These are phyloP conservation scores for Aricia artaxerxes DNA, from an alignment of 2,888 invertebrate genomes.

Conservation along the genomic window DNA sequence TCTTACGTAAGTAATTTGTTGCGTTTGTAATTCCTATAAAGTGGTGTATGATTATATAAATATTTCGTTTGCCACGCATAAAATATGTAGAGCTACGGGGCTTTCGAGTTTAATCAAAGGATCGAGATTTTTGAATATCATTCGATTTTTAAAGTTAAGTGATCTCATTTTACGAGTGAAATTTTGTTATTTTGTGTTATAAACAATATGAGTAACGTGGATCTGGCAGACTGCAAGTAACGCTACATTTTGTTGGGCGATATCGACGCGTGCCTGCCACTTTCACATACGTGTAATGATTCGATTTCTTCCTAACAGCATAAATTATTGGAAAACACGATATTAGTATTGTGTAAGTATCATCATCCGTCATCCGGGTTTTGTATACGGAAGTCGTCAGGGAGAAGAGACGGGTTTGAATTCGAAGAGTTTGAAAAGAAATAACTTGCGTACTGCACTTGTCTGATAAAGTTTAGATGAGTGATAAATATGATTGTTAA, in stretches of 20 bases:
- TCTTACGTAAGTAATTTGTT: conserved; percentile 3
- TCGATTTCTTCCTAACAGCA: conserved; percentile 34
- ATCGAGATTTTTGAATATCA: neutral
- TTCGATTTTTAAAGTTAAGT: neutral
- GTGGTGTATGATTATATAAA: neutral
- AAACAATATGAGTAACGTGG: conserved; percentile 5
- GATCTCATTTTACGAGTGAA: neutral
- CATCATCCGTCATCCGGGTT: conserved; percentile 20
- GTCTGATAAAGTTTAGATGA: neutral
- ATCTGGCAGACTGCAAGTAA: neutral
- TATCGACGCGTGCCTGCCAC: conserved; percentile 33
- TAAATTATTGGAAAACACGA: conserved; percentile 32
- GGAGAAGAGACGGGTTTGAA: neutral
- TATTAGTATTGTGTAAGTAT: conserved; percentile 30
- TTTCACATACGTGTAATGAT: conserved; percentile 37
- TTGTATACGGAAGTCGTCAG: neutral
- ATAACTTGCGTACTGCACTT: neutral
- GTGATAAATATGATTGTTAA: too few relatives aligned
- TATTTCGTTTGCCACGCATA: neutral
- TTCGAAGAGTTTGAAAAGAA: neutral
- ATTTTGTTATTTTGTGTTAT: neutral
- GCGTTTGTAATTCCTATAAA: conserved; percentile 1
- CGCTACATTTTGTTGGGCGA: conserved; percentile 12
- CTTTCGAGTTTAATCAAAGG: neutral
- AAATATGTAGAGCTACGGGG: neutral